phyloP scores from a whole-genome alignment of 2,113 vertebrate genomes.

The Zosterops japonicus region DNA sequence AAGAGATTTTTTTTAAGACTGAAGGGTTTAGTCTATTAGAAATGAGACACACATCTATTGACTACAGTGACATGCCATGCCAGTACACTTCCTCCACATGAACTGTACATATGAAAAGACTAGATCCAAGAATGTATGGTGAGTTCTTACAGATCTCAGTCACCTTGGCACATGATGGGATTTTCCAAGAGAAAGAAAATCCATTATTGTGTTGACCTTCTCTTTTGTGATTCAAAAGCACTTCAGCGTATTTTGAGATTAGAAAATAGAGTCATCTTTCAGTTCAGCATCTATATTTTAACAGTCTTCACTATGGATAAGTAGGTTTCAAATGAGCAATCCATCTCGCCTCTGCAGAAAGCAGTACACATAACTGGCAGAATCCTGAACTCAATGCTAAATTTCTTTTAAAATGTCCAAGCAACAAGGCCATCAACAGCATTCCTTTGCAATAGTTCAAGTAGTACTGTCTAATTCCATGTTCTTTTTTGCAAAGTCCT shows the following conservation, averaged over 20 bases:
- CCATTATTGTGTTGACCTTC: not conserved
- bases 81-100: not conserved
- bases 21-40: not conserved
- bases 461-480: not conserved
- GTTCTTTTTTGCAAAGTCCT: not conserved
- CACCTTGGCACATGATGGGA: not conserved
- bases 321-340: not conserved
- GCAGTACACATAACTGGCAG: not conserved
- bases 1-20: not conserved
- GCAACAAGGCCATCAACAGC: not conserved
- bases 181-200: conserved; percentile 10
- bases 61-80: not conserved
- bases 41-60: not conserved
- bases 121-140: not conserved
- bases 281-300: not conserved
- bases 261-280: not conserved
- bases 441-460: not conserved
- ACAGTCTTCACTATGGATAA: not conserved
- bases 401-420: not conserved
- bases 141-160: not conserved
- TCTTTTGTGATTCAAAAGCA: not conserved
- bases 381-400: not conserved
- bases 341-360: not conserved
- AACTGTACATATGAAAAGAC: not conserved
- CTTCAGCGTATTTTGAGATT: not conserved